Base-by-base conservation (phyloP, 92 coral and sea anemone genomes). In the Porites divaricata region DNA sequence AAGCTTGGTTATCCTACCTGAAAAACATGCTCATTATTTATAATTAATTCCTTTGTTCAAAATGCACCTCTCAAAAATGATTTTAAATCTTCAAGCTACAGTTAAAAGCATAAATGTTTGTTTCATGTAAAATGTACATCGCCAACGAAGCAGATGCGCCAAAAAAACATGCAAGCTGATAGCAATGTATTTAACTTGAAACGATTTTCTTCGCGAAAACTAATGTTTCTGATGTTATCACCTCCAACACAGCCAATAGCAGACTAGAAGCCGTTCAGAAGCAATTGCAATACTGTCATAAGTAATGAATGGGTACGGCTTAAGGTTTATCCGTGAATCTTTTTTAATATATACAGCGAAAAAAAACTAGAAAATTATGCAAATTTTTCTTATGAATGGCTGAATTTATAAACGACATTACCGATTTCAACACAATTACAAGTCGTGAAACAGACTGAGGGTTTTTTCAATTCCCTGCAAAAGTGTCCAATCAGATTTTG, bases 221-320 rank as follows among this genome's bases (percentile, higher is more conserved):
- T 63, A 45, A 41, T 64, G 14, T 20, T 77, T 22, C 25, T 13
- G 74, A 79, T 79, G 75, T 66, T 79, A 79, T 79, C 84, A 50
- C 6, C 66, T 25, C 1, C 22, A 53, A 6, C 16, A 13, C 52
- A 13, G 65, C 65, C 81, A 77, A 77, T 77, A 21, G n/a, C 14
- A 19, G 12, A 25, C n/a, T 28, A 9, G n/a, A n/a, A 3, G 58
- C 26, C 58, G 48, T 71, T 35, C 21, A 66, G 11, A 66, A 15
- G 13, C 70, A 66, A 23, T 9, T 66, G 35, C 15, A 23, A 66
- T 8, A 15, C 59, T 54, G 14, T 54, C 16, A 35, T 35, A 35
- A 35, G 45, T 35, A 35, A 35, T 35, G 45, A 35, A 35, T 35
- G 4, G 45, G 45, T 35, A 2, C 16, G 48, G 14, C 70, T 22